Base-by-base conservation (phyloP, 2,113 vertebrate species). In the Colius striatus region DNA sequence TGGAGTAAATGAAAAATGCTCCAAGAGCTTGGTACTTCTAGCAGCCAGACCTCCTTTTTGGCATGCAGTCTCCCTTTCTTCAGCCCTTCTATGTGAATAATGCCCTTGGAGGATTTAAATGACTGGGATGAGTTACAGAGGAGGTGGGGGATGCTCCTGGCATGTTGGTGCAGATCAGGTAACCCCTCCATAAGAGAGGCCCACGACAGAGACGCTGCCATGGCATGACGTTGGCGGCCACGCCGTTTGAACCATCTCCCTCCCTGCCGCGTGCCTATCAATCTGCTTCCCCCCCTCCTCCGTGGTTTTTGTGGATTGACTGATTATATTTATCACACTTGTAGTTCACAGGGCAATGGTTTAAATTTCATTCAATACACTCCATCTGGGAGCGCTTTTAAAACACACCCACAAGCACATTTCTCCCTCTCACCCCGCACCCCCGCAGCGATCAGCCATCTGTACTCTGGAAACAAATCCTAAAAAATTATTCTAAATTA, bases 301-400 rank as follows among this genome's bases (percentile, higher is more conserved):
- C 22, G 20, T 22, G 78, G 82, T 74, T 87, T 87, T 87, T 75
- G 76, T 60, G 95, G 96, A 95, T 45, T 96, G 96, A 96, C 90
- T 95, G 89, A 87, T 96, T 96, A 78, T 93, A 96, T 95, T 94
- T 95, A 97, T 92, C 95, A 90, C 91, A 96, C 84, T 89, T 96
- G 73, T 79, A 96, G 94, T 94, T 96, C 83, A 89, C 84, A 96
- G 89, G 96, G 96, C 93, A 97, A 97, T 94, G 95, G 96, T 97
- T 98, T 96, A 97, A 97, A 97, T 98, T 98, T 97, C 97, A 97
- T 95, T 97, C 94, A 85, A 94, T 96, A 96, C 96, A 96, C 94
- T 97, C 95, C 97, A 97, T 98, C 95, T 97, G 97, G 97, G 96
- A 98, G 95, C 67, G 82, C 89, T 97, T 96, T 93, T 91, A 92